phyloP scores from a whole-genome alignment of 2,888 invertebrate genomes.

The Helleia helle region DNA sequence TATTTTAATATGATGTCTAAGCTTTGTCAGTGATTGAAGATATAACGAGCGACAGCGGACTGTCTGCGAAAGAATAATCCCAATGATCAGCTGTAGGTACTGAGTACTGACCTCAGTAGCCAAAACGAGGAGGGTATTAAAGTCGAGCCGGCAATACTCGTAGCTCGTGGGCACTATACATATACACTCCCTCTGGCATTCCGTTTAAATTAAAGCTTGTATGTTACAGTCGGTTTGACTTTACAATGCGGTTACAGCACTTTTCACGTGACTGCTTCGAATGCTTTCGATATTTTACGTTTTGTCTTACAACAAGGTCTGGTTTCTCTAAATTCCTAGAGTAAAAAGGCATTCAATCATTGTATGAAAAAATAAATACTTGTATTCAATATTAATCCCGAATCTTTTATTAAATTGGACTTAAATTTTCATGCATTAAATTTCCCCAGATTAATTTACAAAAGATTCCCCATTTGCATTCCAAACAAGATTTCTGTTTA shows the following conservation, averaged over 20 bases:
- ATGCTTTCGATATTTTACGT: constrained; percentile 1
- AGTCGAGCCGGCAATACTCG: constrained; percentile 4
- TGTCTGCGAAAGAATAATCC: background rate
- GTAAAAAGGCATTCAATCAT: too few relatives aligned
- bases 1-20: background rate
- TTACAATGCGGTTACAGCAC: constrained; percentile 8
- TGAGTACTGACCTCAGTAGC: constrained; percentile 2
- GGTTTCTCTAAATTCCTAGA: too few relatives aligned
- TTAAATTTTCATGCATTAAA: too few relatives aligned
- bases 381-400: too few relatives aligned
- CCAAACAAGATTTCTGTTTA: too few relatives aligned
- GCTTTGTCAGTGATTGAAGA: background rate
- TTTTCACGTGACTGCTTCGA: constrained; percentile 5
- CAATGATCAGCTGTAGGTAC: too few relatives aligned
- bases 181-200: constrained; percentile 14
- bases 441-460: too few relatives aligned
- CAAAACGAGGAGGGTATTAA: constrained; percentile 9
- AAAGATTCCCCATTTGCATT: too few relatives aligned
- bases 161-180: background rate
- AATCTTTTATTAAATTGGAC: too few relatives aligned
- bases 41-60: background rate
- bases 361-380: too few relatives aligned
- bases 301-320: too few relatives aligned
- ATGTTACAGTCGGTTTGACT: constrained; percentile 15
- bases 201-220: constrained; percentile 20